These are phyloP conservation scores for Spodoptera exigua DNA, from an alignment of 2,888 invertebrate species.

Conservation along the genomic window DNA sequence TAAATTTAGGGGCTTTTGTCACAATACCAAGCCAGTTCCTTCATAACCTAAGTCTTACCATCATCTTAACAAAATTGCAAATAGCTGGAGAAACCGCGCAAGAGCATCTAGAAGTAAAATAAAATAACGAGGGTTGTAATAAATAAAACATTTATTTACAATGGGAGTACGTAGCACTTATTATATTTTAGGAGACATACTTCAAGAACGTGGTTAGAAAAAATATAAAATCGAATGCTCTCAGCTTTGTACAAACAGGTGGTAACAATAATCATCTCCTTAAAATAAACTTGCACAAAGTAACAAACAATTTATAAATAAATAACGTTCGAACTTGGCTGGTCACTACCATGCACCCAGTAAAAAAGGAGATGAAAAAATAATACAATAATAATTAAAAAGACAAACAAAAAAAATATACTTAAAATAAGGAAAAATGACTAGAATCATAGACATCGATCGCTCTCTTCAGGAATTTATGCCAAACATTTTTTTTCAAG, in stretches of 20 bases:
- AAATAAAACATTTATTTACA: conserved; percentile 76
- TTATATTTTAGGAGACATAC: conserved; percentile 74
- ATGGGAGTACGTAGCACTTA: conserved; percentile 81
- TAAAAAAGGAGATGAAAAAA: conserved; percentile 10
- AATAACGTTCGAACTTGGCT: conserved; percentile 13
- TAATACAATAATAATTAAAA: conserved; percentile 16
- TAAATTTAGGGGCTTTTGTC: no score
- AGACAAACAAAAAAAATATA: conserved; percentile 12
- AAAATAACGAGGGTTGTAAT: conserved; percentile 56
- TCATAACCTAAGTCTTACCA: no score
- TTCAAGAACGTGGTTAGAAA: conserved; percentile 53
- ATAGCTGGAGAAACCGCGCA: no score
- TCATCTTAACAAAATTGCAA: no score
- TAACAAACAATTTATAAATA: background rate
- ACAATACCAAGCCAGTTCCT: no score
- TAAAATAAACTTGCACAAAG: background rate
- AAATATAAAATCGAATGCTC: conserved; percentile 52
- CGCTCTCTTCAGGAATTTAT: conserved; percentile 36
- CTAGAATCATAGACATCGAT: conserved; percentile 60
- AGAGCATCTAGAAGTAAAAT: background rate
- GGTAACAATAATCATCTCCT: conserved; percentile 5
- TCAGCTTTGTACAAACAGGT: conserved; percentile 29
- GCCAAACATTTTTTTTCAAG: conserved; percentile 10
- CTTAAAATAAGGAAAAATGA: conserved; percentile 55
- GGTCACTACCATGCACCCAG: conserved; percentile 8